These are phyloP conservation scores for Platalea minor DNA, from an alignment of 2,797 vertebrate genomes.

Conservation along the genomic window DNA sequence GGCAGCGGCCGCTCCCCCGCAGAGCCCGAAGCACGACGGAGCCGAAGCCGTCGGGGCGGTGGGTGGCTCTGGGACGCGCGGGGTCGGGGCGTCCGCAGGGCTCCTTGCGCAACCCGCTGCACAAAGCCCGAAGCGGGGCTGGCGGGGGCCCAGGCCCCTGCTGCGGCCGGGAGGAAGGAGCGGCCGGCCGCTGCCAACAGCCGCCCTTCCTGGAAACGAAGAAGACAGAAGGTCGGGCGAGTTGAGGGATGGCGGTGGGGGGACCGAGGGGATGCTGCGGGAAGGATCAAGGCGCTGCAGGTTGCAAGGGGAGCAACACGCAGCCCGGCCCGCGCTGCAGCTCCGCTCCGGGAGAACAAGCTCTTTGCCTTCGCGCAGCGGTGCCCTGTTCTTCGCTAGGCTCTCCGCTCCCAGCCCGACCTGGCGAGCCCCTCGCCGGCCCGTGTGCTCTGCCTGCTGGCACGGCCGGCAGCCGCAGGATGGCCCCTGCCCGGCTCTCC, in stretches of 20 bases:
- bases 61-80: neutral
- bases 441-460: rapidly evolving
- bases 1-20: rapidly evolving
- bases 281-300: neutral
- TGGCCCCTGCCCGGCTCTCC: neutral
- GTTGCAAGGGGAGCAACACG: neutral
- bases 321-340: neutral
- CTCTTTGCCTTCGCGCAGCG: neutral
- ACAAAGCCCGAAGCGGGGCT: neutral
- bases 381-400: neutral
- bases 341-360: neutral
- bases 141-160: constrained; percentile 20
- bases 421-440: neutral
- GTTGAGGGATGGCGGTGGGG: neutral
- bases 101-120: constrained; percentile 17
- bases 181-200: constrained; percentile 46
- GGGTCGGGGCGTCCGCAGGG: neutral
- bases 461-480: neutral
- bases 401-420: neutral
- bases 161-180: constrained; percentile 42
- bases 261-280: neutral
- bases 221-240: constrained; percentile 47
- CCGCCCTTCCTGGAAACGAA: constrained; percentile 62
- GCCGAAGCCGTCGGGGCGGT: rapidly evolving
- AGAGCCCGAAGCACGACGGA: neutral